phyloP scores from a whole-genome alignment of 2,797 vertebrate species.

The Spinus pinus region DNA sequence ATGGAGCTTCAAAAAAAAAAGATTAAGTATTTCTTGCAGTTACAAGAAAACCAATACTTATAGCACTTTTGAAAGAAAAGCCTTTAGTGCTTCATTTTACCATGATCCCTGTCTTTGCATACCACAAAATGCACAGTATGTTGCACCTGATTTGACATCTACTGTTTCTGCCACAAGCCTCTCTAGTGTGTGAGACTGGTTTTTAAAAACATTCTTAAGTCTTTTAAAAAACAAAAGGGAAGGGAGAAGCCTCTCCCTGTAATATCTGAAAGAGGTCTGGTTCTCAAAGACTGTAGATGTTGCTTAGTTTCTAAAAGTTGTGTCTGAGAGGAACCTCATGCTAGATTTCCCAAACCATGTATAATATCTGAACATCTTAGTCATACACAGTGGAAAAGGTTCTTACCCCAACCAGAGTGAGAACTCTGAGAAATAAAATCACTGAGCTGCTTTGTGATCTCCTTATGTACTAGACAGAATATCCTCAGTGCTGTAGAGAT shows the following conservation, averaged over 20 bases:
- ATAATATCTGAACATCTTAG: neutral
- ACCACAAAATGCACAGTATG: neutral
- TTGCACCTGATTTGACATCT: neutral
- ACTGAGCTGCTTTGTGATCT: neutral
- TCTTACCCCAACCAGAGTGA: neutral
- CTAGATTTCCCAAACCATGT: neutral
- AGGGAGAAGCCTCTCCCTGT: neutral
- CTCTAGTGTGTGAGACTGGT: neutral
- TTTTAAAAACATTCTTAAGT: neutral
- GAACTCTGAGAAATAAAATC: neutral
- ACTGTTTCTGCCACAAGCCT: neutral
- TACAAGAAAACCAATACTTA: slow-evolving; percentile 34
- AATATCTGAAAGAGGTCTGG: neutral
- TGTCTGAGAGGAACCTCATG: neutral
- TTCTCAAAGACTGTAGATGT: neutral
- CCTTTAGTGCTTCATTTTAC: neutral
- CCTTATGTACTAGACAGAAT: neutral
- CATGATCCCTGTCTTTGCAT: neutral
- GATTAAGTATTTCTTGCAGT: slow-evolving; percentile 20
- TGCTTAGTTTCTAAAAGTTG: neutral
- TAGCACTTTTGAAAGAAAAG: slow-evolving; percentile 7
- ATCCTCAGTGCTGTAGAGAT: neutral
- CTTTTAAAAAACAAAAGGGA: neutral
- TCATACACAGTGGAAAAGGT: neutral
- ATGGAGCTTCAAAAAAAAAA: slow-evolving; percentile 22